Evolutionary conservation across 2,888 invertebrate species (phyloP).

Genomic region (Yponomeuta plumbellus): DNA sequence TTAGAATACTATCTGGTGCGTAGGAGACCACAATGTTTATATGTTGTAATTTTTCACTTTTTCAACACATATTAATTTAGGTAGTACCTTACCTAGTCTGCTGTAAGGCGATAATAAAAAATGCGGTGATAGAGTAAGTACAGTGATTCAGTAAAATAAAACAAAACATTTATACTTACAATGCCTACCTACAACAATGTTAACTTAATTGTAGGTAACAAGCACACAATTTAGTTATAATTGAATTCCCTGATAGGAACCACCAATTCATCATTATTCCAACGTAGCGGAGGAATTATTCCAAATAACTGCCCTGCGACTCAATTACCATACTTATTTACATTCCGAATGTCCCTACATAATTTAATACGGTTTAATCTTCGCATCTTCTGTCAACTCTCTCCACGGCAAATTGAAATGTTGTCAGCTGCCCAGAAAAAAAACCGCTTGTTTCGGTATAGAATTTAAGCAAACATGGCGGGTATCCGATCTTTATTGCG

Average conservation of each 20-base stretch:
- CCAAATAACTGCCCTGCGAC: conserved; percentile 30
- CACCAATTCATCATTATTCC: conserved; percentile 43
- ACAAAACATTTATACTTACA: too few species aligned
- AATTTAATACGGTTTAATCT: conserved; percentile 44
- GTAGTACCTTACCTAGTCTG: too few species aligned
- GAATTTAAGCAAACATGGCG: conserved; percentile 66
- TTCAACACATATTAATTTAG: too few species aligned
- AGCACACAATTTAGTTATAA: conserved; percentile 27
- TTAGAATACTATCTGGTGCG: too few species aligned
- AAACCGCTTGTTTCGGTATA: conserved; percentile 47
- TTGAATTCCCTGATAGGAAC: conserved; percentile 34
- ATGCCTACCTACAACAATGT: too few species aligned
- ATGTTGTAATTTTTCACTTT: too few species aligned
- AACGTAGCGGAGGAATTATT: conserved; percentile 23
- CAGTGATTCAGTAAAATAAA: too few species aligned
- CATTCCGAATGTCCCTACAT: conserved; percentile 30
- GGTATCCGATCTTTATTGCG: conserved; percentile 26
- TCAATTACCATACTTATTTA: conserved; percentile 30
- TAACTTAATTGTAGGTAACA: too few species aligned
- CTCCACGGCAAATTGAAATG: conserved; percentile 53
- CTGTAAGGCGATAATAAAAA: too few species aligned
- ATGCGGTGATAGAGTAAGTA: too few species aligned
- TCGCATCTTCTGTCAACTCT: conserved; percentile 54
- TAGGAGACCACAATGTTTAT: too few species aligned
- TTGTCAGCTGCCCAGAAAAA: conserved; percentile 45